Percentiles rank a stretch among this genome's conserved stretches.
Evolutionary conservation across 2,888 invertebrate species (phyloP).

Genomic region (Drosophila mayaguana): DNA sequence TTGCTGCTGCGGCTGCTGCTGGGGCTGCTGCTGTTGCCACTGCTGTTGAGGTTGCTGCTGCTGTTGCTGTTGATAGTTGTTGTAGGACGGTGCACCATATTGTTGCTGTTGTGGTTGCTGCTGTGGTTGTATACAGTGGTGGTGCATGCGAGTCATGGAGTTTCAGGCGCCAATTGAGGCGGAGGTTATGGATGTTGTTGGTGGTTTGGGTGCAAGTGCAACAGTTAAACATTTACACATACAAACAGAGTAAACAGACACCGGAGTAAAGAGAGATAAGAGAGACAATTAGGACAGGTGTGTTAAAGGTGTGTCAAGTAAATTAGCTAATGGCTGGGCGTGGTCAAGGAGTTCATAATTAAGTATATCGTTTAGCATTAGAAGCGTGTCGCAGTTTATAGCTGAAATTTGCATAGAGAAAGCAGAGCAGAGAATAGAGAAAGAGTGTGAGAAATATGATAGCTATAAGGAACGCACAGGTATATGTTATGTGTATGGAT

Average conservation of each 20-base stretch:
- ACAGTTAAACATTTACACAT: constrained; percentile 39
- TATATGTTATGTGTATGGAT: background rate
- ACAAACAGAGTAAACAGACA: constrained; percentile 8
- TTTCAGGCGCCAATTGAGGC: constrained; percentile 39
- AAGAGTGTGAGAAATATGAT: constrained; percentile 14
- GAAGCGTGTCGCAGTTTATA: constrained; percentile 66
- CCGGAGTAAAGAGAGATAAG: constrained; percentile 52
- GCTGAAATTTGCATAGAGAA: constrained; percentile 71
- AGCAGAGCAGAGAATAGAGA: constrained; percentile 41
- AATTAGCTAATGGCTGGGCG: constrained; percentile 19
- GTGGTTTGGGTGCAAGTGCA: constrained; percentile 49
- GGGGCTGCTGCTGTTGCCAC: constrained; percentile 50
- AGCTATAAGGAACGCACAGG: constrained; percentile 21
- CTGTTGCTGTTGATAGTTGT: constrained; percentile 62
- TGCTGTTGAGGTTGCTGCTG: constrained; percentile 51
- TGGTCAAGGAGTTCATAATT: constrained; percentile 1
- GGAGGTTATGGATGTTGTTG: constrained; percentile 44
- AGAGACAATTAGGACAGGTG: constrained; percentile 51
- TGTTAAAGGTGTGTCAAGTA: constrained; percentile 49
- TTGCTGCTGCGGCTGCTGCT: constrained; percentile 51
- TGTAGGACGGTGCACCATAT: constrained; percentile 73
- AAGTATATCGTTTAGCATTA: constrained; percentile 36
- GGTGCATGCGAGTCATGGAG: constrained; percentile 56
- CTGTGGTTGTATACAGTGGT: constrained; percentile 36
- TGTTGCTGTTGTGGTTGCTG: constrained; percentile 66